Conservation (phyloP, 2,888 invertebrate species). For the Liposcelis brunnea region DNA sequence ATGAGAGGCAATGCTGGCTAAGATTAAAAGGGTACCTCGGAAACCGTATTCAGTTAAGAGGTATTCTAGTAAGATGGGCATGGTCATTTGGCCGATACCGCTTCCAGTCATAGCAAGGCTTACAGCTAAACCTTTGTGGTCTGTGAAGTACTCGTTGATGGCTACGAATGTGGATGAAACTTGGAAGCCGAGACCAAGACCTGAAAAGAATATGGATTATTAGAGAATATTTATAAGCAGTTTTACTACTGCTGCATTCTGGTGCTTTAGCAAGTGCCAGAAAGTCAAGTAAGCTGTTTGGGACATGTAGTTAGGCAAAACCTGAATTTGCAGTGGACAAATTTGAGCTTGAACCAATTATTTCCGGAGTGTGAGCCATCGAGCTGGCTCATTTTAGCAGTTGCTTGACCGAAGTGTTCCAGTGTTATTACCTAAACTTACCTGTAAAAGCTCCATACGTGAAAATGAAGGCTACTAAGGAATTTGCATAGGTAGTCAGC, state of each 20-base stretch:
- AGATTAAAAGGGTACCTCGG: constrained; percentile 40
- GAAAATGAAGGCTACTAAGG: constrained; percentile 33
- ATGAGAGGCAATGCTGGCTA: constrained; percentile 30
- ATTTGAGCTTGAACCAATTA: too few species aligned
- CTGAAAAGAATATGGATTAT: constrained; percentile 25
- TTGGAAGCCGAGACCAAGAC: constrained; percentile 48
- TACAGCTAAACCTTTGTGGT: constrained; percentile 48
- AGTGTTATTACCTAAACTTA: too few species aligned
- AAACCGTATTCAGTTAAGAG: constrained; percentile 45
- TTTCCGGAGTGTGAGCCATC: too few species aligned
- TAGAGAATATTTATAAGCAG: too few species aligned
- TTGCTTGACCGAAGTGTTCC: too few species aligned
- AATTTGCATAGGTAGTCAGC: constrained; percentile 32
- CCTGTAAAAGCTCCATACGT: constrained; percentile 36
- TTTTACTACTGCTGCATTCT: too few species aligned
- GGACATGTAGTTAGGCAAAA: too few species aligned
- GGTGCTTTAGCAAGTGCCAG: too few species aligned
- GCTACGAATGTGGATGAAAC: constrained; percentile 52
- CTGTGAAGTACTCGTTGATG: constrained; percentile 49
- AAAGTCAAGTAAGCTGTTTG: too few species aligned
- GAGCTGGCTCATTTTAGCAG: too few species aligned
- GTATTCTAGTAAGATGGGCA: constrained; percentile 49
- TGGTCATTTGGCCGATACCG: constrained; percentile 52
- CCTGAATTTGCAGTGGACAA: too few species aligned
- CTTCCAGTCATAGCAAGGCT: constrained; percentile 56